A percentile compares a stretch with the other conserved stretches of the same genome.
phyloP scores from a whole-genome alignment of 2,888 invertebrate species.

The Leptopilina drosophilae region DNA sequence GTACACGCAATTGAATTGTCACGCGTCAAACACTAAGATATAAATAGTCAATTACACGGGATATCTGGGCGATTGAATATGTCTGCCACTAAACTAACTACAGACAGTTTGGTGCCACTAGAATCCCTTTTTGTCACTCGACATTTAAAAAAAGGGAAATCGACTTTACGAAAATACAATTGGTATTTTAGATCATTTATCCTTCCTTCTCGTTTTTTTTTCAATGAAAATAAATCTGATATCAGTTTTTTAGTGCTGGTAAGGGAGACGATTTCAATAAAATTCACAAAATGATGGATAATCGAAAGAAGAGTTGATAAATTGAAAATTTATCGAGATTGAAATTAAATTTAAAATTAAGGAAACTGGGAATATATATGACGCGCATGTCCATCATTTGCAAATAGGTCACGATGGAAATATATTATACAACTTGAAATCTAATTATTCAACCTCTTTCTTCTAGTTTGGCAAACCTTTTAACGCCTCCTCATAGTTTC shows the following conservation, averaged over 20 bases:
- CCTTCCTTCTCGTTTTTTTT: no score
- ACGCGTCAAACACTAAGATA: slow-evolving; percentile 26
- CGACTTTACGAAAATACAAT: no score
- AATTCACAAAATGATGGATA: no score
- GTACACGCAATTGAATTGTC: slow-evolving; percentile 19
- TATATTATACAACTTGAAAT: slow-evolving; percentile 15
- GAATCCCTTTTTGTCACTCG: slow-evolving; percentile 26
- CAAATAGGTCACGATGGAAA: slow-evolving; percentile 33
- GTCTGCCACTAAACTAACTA: slow-evolving; percentile 14
- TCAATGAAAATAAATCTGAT: no score
- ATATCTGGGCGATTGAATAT: slow-evolving; percentile 42
- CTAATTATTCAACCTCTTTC: slow-evolving; percentile 35
- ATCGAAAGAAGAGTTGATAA: no score
- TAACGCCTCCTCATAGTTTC: slow-evolving; percentile 35
- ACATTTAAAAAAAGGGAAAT: not conserved
- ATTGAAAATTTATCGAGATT: not conserved
- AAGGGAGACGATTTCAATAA: no score
- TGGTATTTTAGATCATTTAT: no score
- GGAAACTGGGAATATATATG: slow-evolving; percentile 5
- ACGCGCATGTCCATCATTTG: slow-evolving; percentile 31
- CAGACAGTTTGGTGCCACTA: slow-evolving; percentile 60
- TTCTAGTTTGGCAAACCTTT: slow-evolving; percentile 31
- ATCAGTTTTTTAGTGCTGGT: no score
- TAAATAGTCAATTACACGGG: slow-evolving; percentile 27
- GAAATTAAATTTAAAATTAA: not conserved